A percentile compares a stretch with the other conserved stretches of the same genome.
These are phyloP conservation scores for Passer domesticus DNA, from an alignment of 2,113 vertebrate species.

Conservation along the genomic window DNA sequence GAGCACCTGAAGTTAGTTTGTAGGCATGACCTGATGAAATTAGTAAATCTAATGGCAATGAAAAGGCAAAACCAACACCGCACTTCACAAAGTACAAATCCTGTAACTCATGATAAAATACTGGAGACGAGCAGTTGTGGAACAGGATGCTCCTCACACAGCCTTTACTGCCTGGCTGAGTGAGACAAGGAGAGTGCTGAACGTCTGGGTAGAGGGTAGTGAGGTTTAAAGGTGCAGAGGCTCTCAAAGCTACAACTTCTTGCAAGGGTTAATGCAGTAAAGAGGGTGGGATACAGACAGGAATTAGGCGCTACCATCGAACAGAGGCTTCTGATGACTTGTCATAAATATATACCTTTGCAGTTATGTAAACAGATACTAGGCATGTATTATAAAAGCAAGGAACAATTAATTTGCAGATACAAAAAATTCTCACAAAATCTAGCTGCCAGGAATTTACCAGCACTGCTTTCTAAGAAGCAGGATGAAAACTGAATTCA, in stretches of 20 bases:
- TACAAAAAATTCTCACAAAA: background rate
- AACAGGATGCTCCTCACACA: background rate
- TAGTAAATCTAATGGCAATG: background rate
- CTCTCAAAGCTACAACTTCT: background rate
- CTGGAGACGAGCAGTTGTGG: background rate
- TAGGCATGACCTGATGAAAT: background rate
- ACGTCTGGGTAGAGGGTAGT: background rate
- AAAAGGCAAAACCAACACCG: background rate
- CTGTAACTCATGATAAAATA: background rate
- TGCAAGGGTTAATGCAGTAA: background rate
- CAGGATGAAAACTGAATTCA: background rate
- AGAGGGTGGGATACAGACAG: background rate
- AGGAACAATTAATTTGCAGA: background rate
- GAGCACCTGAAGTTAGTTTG: slow-evolving; percentile 38
- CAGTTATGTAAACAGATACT: slow-evolving; percentile 19
- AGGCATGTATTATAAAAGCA: background rate
- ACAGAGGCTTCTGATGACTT: background rate
- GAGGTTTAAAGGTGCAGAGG: slow-evolving; percentile 9
- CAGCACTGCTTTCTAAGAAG: background rate
- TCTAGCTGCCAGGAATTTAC: slow-evolving; percentile 14
- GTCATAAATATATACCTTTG: slow-evolving; percentile 1
- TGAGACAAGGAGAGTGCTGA: background rate
- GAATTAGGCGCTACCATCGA: background rate
- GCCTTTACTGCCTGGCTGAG: background rate
- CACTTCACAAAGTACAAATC: background rate